phyloP scores from a whole-genome alignment of 2,113 vertebrate genomes.

The Xenopus laevis region DNA sequence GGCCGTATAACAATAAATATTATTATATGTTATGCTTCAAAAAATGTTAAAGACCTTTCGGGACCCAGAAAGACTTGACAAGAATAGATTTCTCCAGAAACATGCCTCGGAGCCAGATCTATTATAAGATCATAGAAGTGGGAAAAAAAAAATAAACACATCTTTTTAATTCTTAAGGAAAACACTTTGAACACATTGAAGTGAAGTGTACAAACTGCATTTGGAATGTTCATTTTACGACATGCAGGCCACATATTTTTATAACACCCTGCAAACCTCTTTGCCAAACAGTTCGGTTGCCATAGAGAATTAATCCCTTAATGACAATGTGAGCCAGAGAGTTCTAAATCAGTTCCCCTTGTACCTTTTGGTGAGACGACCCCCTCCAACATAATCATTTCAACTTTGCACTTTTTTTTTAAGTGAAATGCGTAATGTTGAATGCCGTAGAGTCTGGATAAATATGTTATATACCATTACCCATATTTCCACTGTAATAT shows the following conservation, averaged over 20 bases:
- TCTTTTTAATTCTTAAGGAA: neutral
- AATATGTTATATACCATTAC: too few species aligned
- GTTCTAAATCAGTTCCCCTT: neutral
- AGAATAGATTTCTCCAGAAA: neutral
- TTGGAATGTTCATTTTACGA: slow-evolving; percentile 6
- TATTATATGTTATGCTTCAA: too few species aligned
- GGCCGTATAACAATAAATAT: too few species aligned
- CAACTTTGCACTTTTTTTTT: neutral
- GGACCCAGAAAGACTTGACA: neutral
- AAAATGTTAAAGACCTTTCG: too few species aligned
- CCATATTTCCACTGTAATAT: too few species aligned
- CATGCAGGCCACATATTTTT: slow-evolving; percentile 5
- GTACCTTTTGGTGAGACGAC: neutral
- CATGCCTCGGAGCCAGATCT: neutral
- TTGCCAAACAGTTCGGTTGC: slow-evolving; percentile 1
- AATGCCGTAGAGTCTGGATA: too few species aligned
- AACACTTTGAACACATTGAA: slow-evolving; percentile 1
- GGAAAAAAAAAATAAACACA: neutral
- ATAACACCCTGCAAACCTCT: neutral
- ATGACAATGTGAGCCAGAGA: neutral
- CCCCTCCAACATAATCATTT: neutral
- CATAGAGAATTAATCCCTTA: slow-evolving; percentile 10
- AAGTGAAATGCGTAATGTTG: too few species aligned
- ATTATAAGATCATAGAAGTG: neutral
- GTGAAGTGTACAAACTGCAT: neutral